Evolutionary conservation across 2,113 vertebrate genomes (phyloP), one percentile per base, ranked within the genome.

Genomic region (Gadus macrocephalus): DNA sequence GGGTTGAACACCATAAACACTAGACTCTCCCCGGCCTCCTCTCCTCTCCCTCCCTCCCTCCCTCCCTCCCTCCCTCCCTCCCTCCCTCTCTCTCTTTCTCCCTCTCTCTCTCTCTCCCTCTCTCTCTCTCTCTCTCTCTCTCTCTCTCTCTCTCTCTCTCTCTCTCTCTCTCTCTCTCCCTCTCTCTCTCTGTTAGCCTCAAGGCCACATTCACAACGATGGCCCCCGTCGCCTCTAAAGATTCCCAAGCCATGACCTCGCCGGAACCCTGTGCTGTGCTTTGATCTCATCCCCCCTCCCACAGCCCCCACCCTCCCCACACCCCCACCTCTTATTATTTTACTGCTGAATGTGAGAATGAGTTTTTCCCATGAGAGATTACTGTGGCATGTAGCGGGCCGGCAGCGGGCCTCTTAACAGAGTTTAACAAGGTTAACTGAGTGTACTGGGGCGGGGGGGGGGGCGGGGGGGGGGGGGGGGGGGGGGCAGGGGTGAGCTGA

Each of bases 381-480:
- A 82, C 79, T 73, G 83, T 84, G 81, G 83, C 87, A 76, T 87
- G 88, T 86, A 86, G 89, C 82, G 73, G 75, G 81, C 85, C 73
- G 64, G 67, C 4, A 81, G 85, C 55, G 68, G 71, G 66, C 59
- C 17, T 19, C 66, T 85, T 89, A 84, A 80, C 74, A 83, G 68
- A 73, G 75, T 88, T 90, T 90, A 89, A 90, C 89, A 83, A 88
- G 82, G 87, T 89, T 87, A 87, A 88, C 87, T 77, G 77, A 86
- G 72, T 82, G 80, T 64, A 73, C 68, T 73, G 85, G n/a, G n/a
- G n/a, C n/a, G n/a, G n/a, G n/a, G n/a, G n/a, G n/a, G n/a, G n/a
- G n/a, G n/a, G n/a, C n/a, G n/a, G n/a, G n/a, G n/a, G n/a, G n/a
- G n/a, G n/a, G n/a, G n/a, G n/a, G n/a, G 68, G 67, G 70, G 59